Evolutionary conservation across 2,797 vertebrate genomes (phyloP).

Genomic region (Gymnodraco acuticeps): DNA sequence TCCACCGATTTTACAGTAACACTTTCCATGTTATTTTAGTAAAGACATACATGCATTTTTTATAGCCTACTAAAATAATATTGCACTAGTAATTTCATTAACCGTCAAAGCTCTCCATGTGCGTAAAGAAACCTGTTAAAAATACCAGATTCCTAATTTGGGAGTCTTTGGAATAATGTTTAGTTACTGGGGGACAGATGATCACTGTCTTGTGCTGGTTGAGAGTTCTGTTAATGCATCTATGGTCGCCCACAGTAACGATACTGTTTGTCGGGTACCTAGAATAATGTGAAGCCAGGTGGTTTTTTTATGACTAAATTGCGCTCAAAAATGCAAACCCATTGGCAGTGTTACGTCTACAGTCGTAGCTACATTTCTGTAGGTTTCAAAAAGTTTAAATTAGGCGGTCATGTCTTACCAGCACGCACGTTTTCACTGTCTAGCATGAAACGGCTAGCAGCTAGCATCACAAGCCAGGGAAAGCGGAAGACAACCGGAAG

Average conservation of each 20-base stretch:
- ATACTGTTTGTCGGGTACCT: conserved; percentile 17
- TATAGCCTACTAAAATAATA: not conserved
- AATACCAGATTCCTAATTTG: conserved; percentile 30
- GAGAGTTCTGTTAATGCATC: not conserved
- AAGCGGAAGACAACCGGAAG: conserved; percentile 41
- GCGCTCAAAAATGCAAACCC: not conserved
- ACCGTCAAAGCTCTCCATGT: not conserved
- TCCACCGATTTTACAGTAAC: no score
- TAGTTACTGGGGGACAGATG: not conserved
- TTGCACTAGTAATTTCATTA: not conserved
- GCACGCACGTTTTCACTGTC: not conserved
- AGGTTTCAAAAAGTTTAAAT: not conserved
- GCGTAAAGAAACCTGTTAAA: not conserved
- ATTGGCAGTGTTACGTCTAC: not conserved
- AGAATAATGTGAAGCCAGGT: not conserved
- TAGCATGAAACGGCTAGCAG: conserved; percentile 36
- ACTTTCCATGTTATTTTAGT: not conserved
- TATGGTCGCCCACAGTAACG: not conserved
- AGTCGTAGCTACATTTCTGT: not conserved
- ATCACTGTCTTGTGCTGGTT: not conserved
- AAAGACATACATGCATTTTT: not conserved
- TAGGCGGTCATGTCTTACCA: not conserved
- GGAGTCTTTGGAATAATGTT: not conserved
- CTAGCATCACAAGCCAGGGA: not conserved
- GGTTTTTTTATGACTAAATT: not conserved